phyloP scores from a whole-genome alignment of 2,113 vertebrate species.

The Antechinus stuartii region DNA sequence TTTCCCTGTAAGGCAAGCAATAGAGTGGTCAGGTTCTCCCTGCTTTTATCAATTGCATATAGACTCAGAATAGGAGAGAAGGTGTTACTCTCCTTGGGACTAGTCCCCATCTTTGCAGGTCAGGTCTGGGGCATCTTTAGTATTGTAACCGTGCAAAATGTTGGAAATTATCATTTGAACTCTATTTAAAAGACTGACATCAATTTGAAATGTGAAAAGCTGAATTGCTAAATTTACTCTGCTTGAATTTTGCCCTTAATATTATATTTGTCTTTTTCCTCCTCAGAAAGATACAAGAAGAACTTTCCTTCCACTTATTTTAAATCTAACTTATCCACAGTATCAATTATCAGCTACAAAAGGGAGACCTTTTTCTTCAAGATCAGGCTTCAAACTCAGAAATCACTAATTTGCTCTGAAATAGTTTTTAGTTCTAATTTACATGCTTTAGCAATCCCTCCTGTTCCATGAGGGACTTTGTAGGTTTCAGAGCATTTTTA shows the following conservation, averaged over 20 bases:
- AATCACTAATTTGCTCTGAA: neutral
- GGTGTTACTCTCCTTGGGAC: too few species aligned
- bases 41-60: neutral
- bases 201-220: neutral
- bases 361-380: neutral
- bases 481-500: neutral
- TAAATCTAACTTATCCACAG: neutral
- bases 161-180: neutral
- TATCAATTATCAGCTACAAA: neutral
- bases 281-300: neutral
- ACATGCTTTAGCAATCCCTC: neutral
- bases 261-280: neutral
- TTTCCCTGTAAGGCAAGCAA: neutral
- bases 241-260: neutral
- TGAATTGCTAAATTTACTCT: neutral
- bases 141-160: neutral
- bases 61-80: neutral
- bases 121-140: neutral
- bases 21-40: neutral
- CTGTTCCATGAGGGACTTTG: neutral
- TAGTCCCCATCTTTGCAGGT: neutral
- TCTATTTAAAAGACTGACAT: neutral
- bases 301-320: neutral
- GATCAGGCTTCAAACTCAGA: neutral
- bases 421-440: neutral